phyloP scores from a whole-genome alignment of 2,113 vertebrate genomes.

The Gavialis gangeticus region DNA sequence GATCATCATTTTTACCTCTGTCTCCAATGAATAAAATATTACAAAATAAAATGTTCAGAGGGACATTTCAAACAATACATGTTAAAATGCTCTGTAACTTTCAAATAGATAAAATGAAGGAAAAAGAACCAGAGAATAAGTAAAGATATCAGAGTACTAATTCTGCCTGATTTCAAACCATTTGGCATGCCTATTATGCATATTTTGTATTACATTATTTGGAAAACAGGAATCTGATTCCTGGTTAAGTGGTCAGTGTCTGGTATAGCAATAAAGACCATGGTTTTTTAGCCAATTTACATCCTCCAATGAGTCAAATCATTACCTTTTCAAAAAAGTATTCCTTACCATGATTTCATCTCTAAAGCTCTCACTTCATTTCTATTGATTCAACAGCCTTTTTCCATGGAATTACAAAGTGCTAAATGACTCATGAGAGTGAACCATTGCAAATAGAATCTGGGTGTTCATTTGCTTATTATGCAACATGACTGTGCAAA shows the following conservation, averaged over 20 bases:
- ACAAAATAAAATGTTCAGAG: neutral
- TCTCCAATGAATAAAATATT: neutral
- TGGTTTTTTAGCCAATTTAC: slow-evolving; percentile 7
- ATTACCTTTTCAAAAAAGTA: slow-evolving; percentile 8
- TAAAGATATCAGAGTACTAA: neutral
- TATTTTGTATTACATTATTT: slow-evolving; percentile 30
- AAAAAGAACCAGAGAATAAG: neutral
- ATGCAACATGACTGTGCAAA: slow-evolving; percentile 60
- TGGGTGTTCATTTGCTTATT: slow-evolving; percentile 65
- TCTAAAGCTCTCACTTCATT: slow-evolving; percentile 52
- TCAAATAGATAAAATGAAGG: neutral
- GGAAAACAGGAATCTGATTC: neutral
- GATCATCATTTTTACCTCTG: neutral
- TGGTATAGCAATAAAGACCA: neutral
- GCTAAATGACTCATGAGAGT: slow-evolving; percentile 62
- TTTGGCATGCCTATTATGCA: neutral
- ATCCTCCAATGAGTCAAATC: slow-evolving; percentile 26
- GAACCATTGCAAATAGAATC: slow-evolving; percentile 60
- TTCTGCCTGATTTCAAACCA: neutral
- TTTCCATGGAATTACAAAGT: slow-evolving; percentile 65
- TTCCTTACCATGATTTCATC: slow-evolving; percentile 15
- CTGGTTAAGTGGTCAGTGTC: slow-evolving; percentile 9
- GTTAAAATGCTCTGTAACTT: rapidly evolving
- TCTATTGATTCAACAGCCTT: slow-evolving; percentile 1
- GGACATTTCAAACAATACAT: neutral